These are phyloP conservation scores for Eupleurogrammus muticus DNA, from an alignment of 2,797 vertebrate species.

Conservation along the genomic window DNA sequence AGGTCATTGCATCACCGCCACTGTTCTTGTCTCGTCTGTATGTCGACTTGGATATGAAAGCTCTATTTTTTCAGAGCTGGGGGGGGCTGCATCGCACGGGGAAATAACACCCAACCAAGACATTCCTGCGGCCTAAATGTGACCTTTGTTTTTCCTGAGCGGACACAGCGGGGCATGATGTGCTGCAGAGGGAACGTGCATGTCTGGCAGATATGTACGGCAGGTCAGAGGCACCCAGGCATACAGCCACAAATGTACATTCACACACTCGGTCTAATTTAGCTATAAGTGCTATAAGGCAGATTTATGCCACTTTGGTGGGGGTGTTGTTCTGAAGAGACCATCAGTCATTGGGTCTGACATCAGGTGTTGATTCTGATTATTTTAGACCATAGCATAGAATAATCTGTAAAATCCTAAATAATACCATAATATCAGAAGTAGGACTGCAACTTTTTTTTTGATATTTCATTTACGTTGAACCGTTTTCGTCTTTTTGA, in stretches of 20 bases:
- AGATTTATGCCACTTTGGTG: not conserved
- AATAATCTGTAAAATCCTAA: no score
- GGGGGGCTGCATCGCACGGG: slow-evolving; percentile 41
- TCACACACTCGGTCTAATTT: not conserved
- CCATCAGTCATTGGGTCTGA: no score
- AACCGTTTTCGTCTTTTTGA: no score
- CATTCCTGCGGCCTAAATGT: slow-evolving; percentile 79
- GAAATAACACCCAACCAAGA: slow-evolving; percentile 75
- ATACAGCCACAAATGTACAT: not conserved
- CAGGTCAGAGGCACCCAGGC: slow-evolving; percentile 7
- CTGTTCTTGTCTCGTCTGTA: not conserved
- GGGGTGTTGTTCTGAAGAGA: not conserved
- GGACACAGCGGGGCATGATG: slow-evolving; percentile 53
- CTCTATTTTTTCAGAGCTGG: slow-evolving; percentile 38
- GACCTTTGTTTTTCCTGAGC: slow-evolving; percentile 75
- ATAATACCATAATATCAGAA: no score
- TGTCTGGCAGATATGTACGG: slow-evolving; percentile 69
- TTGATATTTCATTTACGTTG: no score
- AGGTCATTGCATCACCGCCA: not conserved
- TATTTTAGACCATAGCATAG: not conserved
- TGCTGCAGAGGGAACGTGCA: slow-evolving; percentile 43
- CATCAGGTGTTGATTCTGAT: not conserved
- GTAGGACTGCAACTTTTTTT: no score
- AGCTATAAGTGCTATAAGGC: not conserved
- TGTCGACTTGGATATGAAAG: slow-evolving; percentile 5